Conservation (phyloP, 2,888 invertebrate genomes). For the Tenthredo livida region DNA sequence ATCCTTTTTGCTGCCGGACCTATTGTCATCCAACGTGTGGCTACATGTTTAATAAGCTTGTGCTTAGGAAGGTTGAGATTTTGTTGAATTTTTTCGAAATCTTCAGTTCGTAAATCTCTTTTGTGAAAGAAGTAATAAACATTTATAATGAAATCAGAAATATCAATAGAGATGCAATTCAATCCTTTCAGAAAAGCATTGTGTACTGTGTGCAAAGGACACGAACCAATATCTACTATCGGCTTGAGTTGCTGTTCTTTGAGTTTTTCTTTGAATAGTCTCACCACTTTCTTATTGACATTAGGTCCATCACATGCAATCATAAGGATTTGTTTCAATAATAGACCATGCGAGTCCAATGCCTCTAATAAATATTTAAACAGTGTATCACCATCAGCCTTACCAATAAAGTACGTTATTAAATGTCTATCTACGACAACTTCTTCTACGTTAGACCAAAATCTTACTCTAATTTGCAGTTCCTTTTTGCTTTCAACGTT, state of each 20-base stretch:
- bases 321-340: no score
- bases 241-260: neutral
- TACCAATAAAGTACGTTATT: no score
- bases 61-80: constrained; percentile 41
- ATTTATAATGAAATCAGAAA: constrained; percentile 56
- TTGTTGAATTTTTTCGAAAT: constrained; percentile 54
- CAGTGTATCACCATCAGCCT: no score
- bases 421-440: no score
- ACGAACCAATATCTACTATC: constrained; percentile 54
- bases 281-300: constrained; percentile 8
- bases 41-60: constrained; percentile 54
- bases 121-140: constrained; percentile 56
- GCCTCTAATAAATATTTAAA: no score
- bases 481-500: no score
- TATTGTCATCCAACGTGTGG: constrained; percentile 55
- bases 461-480: no score
- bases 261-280: constrained; percentile 19
- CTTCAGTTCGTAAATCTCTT: constrained; percentile 53
- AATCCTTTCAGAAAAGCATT: constrained; percentile 20
- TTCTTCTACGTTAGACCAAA: no score
- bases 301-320: constrained; percentile 2
- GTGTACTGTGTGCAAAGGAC: constrained; percentile 56
- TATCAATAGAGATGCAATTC: constrained; percentile 23
- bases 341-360: no score
- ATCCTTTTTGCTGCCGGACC: constrained; percentile 52